phyloP scores from a whole-genome alignment of 2,888 invertebrate genomes.

The Pammene aurita region DNA sequence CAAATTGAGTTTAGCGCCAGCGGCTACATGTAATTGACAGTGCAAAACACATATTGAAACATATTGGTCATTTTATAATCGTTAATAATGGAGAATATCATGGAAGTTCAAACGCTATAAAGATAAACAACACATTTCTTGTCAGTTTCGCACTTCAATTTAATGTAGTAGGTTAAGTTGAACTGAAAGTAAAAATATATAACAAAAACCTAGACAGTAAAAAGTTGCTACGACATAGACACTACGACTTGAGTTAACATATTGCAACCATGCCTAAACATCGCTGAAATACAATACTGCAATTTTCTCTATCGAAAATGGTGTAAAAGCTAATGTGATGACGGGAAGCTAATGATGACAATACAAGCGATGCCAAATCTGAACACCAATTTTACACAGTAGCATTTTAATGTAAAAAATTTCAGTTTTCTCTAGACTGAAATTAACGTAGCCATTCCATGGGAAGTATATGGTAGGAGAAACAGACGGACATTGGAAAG shows the following conservation, averaged over 20 bases:
- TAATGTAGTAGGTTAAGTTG: conserved; percentile 32
- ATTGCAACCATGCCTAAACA: conserved; percentile 55
- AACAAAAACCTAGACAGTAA: conserved; percentile 46
- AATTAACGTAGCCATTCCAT: conserved; percentile 52
- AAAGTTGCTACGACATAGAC: conserved; percentile 35
- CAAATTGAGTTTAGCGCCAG: conserved; percentile 59
- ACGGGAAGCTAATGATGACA: conserved; percentile 61
- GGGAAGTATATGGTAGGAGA: conserved; percentile 42
- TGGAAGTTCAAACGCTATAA: conserved; percentile 8
- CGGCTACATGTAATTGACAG: conserved; percentile 50
- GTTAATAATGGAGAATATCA: neutral
- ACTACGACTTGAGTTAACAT: conserved; percentile 37
- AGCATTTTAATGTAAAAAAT: conserved; percentile 60
- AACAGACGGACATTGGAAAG: conserved; percentile 50
- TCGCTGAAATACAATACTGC: conserved; percentile 44
- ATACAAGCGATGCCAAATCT: conserved; percentile 64
- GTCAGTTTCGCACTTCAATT: conserved; percentile 18
- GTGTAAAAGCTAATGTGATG: conserved; percentile 64
- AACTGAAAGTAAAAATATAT: conserved; percentile 43
- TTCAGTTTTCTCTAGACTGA: conserved; percentile 47
- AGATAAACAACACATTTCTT: conserved; percentile 14
- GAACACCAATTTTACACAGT: conserved; percentile 75
- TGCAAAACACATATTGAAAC: conserved; percentile 45
- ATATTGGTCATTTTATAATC: conserved; percentile 40
- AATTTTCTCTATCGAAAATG: conserved; percentile 70